phyloP scores from a whole-genome alignment of 1,140 invertebrate species.

The Aphidius ervi region DNA sequence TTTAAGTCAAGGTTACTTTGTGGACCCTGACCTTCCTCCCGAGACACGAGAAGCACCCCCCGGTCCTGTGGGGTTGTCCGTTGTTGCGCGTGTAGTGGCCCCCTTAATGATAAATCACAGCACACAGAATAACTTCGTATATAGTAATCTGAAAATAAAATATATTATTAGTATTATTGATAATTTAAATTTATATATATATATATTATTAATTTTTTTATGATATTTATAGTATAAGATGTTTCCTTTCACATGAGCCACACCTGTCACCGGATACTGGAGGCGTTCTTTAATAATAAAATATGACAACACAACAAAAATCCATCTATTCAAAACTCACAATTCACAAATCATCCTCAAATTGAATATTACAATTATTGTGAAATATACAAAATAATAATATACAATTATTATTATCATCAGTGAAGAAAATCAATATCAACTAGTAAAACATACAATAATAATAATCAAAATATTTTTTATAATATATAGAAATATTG shows the following conservation, averaged over 20 bases:
- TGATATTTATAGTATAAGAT: too few relatives aligned
- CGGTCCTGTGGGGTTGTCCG: conserved; percentile 93
- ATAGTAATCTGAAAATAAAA: conserved; percentile 47
- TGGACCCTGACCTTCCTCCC: conserved; percentile 79
- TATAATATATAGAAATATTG: too few relatives aligned
- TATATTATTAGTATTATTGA: background rate
- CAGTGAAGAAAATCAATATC: too few relatives aligned
- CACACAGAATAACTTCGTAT: conserved; percentile 49
- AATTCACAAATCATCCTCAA: too few relatives aligned
- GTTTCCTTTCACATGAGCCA: conserved; percentile 17
- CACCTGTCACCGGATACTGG: conserved; percentile 8
- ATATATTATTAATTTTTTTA: too few relatives aligned
- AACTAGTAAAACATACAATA: too few relatives aligned
- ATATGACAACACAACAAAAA: background rate
- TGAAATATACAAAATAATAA: too few relatives aligned
- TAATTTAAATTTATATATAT: too few relatives aligned
- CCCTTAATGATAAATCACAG: conserved; percentile 53
- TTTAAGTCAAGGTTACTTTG: conserved; percentile 32
- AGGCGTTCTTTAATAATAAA: background rate
- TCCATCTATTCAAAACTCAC: too few relatives aligned
- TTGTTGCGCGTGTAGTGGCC: conserved; percentile 62
- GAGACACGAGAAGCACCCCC: conserved; percentile 97
- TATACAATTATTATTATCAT: too few relatives aligned
- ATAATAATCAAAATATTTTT: too few relatives aligned
- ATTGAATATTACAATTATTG: too few relatives aligned